phyloP scores from a whole-genome alignment of 2,113 vertebrate genomes.

The Asarcornis scutulata region DNA sequence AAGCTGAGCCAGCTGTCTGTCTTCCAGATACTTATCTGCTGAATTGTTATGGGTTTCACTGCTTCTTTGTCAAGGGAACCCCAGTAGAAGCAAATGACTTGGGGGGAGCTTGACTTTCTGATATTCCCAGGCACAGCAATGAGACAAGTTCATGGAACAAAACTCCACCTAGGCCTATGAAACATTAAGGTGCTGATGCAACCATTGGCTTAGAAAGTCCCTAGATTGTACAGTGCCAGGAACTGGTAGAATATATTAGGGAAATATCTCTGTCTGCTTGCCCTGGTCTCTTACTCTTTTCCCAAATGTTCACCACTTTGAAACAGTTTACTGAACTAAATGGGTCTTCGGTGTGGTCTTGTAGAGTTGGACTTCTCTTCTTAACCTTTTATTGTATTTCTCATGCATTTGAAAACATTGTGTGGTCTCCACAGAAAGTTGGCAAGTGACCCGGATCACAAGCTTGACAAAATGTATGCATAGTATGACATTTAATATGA shows the following conservation, averaged over 20 bases:
- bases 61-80: not conserved
- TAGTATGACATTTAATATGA: conserved; percentile 22
- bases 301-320: not conserved
- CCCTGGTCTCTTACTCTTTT: not conserved
- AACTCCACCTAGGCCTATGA: conserved; percentile 12
- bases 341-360: conserved; percentile 11
- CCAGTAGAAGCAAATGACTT: conserved; percentile 10
- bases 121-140: not conserved
- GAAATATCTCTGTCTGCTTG: not conserved
- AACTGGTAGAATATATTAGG: not conserved
- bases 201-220: not conserved
- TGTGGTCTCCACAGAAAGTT: conserved; percentile 52
- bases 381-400: not conserved
- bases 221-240: not conserved
- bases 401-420: conserved; percentile 18
- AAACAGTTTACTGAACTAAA: conserved; percentile 12
- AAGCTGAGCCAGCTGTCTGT: conserved; percentile 35
- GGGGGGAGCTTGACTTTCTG: not conserved
- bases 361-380: not conserved
- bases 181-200: not conserved
- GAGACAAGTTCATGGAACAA: not conserved
- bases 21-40: conserved; percentile 56
- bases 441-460: not conserved
- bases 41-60: not conserved
- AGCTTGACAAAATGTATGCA: not conserved